A percentile compares a stretch with the other conserved stretches of the same genome.
These are phyloP conservation scores for Nycticorax nycticorax DNA, from an alignment of 2,113 vertebrate genomes.

Conservation along the genomic window DNA sequence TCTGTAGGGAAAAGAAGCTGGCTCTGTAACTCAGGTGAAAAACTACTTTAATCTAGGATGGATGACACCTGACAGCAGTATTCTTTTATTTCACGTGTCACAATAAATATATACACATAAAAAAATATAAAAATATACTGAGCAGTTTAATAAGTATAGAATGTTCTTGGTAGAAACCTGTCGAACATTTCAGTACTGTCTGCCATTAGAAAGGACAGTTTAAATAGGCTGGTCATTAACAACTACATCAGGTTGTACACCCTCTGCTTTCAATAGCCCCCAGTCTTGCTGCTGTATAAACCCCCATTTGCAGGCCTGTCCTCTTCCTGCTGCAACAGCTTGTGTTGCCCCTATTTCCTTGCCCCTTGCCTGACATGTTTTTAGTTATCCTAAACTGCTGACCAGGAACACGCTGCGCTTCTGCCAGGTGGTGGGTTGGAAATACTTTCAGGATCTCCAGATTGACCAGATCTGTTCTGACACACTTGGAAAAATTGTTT, in stretches of 20 bases:
- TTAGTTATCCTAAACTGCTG: background rate
- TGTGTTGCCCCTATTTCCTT: background rate
- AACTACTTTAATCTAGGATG: background rate
- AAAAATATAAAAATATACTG: background rate
- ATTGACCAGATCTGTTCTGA: background rate
- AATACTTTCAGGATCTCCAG: background rate
- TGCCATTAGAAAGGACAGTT: background rate
- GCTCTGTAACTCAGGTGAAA: background rate
- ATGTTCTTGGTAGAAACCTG: background rate
- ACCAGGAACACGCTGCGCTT: background rate
- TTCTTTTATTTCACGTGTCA: background rate
- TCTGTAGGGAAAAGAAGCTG: background rate
- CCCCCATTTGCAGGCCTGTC: background rate
- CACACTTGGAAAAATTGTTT: background rate
- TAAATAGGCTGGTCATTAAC: background rate
- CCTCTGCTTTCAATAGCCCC: background rate
- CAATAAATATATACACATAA: background rate
- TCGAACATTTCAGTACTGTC: background rate
- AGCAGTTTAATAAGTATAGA: background rate
- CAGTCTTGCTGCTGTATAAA: background rate
- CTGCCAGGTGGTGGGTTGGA: background rate
- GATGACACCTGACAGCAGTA: background rate
- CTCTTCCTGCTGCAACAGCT: background rate
- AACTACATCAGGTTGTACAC: background rate
- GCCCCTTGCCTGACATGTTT: background rate